A percentile compares a stretch with the other conserved stretches of the same genome.
Evolutionary conservation across 2,888 invertebrate species (phyloP).

Genomic region (Sialis fuliginosa): DNA sequence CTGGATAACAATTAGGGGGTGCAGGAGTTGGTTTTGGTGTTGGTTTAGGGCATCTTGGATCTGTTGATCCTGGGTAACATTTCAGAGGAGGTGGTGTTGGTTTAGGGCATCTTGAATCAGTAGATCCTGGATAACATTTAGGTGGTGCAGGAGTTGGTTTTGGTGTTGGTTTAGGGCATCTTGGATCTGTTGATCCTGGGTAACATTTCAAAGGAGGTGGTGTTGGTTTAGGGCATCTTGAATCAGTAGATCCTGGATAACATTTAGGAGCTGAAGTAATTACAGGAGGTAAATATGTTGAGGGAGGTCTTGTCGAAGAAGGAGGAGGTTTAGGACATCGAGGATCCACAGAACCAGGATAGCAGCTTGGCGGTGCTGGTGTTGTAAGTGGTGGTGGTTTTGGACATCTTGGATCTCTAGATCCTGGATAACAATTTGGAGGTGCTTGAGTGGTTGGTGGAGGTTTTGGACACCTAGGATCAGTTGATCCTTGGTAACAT

Average conservation of each 20-base stretch:
- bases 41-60: slow-evolving; percentile 17
- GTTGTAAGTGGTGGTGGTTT: slow-evolving; percentile 23
- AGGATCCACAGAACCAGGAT: slow-evolving; percentile 20
- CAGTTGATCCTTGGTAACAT: slow-evolving; percentile 17
- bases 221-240: slow-evolving; percentile 18
- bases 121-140: slow-evolving; percentile 23
- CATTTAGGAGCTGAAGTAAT: slow-evolving; percentile 15
- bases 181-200: slow-evolving; percentile 20
- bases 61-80: slow-evolving; percentile 17
- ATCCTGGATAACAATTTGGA: slow-evolving; percentile 21
- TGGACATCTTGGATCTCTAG: slow-evolving; percentile 18
- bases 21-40: slow-evolving; percentile 14
- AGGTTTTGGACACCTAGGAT: slow-evolving; percentile 17
- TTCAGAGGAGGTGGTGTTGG: slow-evolving; percentile 10
- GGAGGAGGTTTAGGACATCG: slow-evolving; percentile 18
- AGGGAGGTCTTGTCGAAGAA: slow-evolving; percentile 9
- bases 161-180: slow-evolving; percentile 16
- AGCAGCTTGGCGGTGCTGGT: slow-evolving; percentile 19
- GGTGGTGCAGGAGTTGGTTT: slow-evolving; percentile 15
- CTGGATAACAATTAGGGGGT: slow-evolving; percentile 21
- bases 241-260: slow-evolving; percentile 20
- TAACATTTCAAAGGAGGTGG: slow-evolving; percentile 20
- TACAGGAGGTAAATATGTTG: slow-evolving; percentile 9
- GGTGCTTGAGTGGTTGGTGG: slow-evolving; percentile 10
- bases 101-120: slow-evolving; percentile 18